Conservation (phyloP, 2,797 vertebrate genomes). For the Cyprinella venusta region DNA sequence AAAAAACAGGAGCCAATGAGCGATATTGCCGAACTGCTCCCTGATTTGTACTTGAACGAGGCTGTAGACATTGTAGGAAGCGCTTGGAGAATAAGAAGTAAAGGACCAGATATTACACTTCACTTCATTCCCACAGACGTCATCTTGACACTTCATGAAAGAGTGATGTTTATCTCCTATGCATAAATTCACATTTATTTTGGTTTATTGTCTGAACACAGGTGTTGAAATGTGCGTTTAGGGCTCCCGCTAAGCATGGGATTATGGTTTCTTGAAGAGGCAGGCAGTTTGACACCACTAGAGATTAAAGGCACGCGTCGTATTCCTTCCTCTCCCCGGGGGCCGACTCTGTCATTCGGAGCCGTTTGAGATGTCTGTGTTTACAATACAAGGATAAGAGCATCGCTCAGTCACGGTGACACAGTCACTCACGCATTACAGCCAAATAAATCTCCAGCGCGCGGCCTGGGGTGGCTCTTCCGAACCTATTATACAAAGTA, state of each 20-base stretch:
- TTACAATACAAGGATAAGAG: slow-evolving; percentile 45
- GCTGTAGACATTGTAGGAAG: slow-evolving; percentile 32
- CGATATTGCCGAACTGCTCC: slow-evolving; percentile 32
- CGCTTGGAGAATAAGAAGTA: slow-evolving; percentile 17
- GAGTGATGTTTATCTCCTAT: slow-evolving; percentile 47
- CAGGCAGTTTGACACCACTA: slow-evolving; percentile 51
- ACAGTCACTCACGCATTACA: slow-evolving; percentile 47
- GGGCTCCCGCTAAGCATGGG: slow-evolving; percentile 47
- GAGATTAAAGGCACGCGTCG: slow-evolving; percentile 45
- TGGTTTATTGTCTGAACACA: slow-evolving; percentile 45
- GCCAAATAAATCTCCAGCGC: slow-evolving; percentile 44
- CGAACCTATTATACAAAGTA: slow-evolving; percentile 46
- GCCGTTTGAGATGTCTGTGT: slow-evolving; percentile 48
- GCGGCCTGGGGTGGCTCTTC: slow-evolving; percentile 23
- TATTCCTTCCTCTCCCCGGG: slow-evolving; percentile 40
- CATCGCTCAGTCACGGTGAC: slow-evolving; percentile 24
- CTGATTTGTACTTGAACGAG: slow-evolving; percentile 60
- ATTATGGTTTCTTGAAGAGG: slow-evolving; percentile 46
- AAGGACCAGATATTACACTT: not conserved
- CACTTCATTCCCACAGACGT: slow-evolving; percentile 25
- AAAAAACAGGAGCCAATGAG: slow-evolving; percentile 7
- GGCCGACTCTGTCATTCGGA: slow-evolving; percentile 43
- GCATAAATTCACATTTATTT: slow-evolving; percentile 44
- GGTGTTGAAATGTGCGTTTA: slow-evolving; percentile 48
- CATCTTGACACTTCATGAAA: slow-evolving; percentile 28